A percentile compares a stretch with the other conserved stretches of the same genome.
phyloP scores from a whole-genome alignment of 2,797 vertebrate genomes.

The Sarcoramphus papa region DNA sequence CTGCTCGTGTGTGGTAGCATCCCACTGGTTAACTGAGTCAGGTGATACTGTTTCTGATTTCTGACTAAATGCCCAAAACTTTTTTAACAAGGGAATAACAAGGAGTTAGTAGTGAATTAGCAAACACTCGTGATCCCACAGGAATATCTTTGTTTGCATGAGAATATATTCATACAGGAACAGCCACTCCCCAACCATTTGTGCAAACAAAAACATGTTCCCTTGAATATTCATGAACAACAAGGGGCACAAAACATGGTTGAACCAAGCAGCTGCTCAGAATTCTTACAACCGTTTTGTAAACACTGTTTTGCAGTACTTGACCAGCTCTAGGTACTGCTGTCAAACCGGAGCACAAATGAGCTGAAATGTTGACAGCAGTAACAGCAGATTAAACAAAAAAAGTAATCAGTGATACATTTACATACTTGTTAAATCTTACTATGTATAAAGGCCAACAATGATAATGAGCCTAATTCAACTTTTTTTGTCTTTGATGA shows the following conservation, averaged over 20 bases:
- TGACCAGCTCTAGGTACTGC: slow-evolving; percentile 17
- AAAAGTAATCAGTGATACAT: background rate
- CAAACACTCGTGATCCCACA: background rate
- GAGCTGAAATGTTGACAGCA: background rate
- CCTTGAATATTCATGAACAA: slow-evolving; percentile 58
- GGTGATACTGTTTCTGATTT: background rate
- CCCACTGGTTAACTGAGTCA: background rate
- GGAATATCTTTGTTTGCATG: slow-evolving; percentile 23
- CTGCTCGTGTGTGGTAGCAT: background rate
- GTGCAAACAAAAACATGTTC: slow-evolving; percentile 42
- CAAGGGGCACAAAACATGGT: background rate
- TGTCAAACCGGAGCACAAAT: background rate
- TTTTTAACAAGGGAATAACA: background rate
- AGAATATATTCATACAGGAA: slow-evolving; percentile 4
- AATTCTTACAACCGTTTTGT: background rate
- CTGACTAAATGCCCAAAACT: background rate
- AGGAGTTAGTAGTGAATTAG: background rate
- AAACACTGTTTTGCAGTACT: slow-evolving; percentile 1
- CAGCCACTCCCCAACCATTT: slow-evolving; percentile 40
- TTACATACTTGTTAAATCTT: background rate
- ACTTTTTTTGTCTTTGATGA: background rate
- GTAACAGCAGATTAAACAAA: background rate
- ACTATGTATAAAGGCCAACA: background rate
- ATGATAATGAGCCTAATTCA: background rate
- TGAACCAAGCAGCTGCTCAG: slow-evolving; percentile 47